Evolutionary conservation across 2,888 invertebrate genomes (phyloP).

Genomic region (Protonemura montana): DNA sequence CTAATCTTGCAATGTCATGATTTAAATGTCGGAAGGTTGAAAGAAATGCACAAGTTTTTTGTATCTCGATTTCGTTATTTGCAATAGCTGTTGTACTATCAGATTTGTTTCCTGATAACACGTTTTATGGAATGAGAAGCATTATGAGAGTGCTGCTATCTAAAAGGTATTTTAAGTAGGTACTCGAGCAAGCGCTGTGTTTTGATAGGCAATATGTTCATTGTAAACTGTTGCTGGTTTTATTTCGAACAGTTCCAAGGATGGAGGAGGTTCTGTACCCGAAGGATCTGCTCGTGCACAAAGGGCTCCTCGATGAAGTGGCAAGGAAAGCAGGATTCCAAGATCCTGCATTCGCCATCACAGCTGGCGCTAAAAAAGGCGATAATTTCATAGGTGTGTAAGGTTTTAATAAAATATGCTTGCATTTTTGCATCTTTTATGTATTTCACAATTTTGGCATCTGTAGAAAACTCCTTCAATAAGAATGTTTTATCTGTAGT

Average conservation of each 20-base stretch:
- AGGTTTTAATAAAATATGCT: background rate
- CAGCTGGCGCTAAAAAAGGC: background rate
- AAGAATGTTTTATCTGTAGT: too few species aligned
- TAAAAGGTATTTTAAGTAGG: background rate
- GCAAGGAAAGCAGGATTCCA: background rate
- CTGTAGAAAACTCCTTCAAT: too few species aligned
- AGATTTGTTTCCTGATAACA: background rate
- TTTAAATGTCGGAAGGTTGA: background rate
- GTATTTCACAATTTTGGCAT: too few species aligned
- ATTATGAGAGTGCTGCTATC: background rate
- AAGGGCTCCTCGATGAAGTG: background rate
- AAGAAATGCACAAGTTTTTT: background rate
- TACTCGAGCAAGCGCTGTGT: background rate
- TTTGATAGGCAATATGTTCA: background rate
- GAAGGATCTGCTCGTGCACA: background rate
- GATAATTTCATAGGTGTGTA: background rate
- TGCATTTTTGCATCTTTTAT: too few species aligned
- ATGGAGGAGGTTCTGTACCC: background rate
- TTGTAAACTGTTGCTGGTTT: background rate
- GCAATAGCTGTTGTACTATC: background rate
- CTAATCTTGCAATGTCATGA: background rate
- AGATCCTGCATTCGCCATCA: background rate
- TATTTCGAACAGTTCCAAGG: background rate
- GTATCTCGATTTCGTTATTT: background rate
- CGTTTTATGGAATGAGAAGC: background rate